These are phyloP conservation scores for Hypselothyrea guttata DNA, from an alignment of 2,888 invertebrate genomes.

Conservation along the genomic window DNA sequence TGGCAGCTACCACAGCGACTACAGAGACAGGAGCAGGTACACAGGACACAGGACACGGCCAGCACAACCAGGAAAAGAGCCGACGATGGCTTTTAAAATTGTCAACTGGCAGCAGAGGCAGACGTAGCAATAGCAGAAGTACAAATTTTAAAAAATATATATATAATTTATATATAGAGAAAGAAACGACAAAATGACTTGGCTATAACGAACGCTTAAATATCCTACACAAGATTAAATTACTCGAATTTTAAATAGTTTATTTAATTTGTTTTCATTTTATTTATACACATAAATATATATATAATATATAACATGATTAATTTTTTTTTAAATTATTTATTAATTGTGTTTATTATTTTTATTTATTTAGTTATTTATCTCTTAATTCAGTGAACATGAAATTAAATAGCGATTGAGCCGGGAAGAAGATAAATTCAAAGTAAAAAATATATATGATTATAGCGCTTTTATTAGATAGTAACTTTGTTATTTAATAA, in stretches of 20 bases:
- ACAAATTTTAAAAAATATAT: conserved; percentile 31
- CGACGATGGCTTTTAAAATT: conserved; percentile 62
- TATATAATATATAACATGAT: too few species aligned
- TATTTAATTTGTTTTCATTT: too few species aligned
- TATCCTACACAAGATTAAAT: too few species aligned
- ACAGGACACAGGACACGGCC: conserved; percentile 19
- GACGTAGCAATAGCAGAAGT: too few species aligned
- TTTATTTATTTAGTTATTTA: too few species aligned
- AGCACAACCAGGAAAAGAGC: conserved; percentile 10
- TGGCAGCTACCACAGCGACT: conserved; percentile 18
- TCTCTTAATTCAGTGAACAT: conserved; percentile 13
- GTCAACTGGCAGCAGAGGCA: conserved; percentile 52
- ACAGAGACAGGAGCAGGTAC: conserved; percentile 4
- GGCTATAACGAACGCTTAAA: neutral
- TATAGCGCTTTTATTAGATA: too few species aligned
- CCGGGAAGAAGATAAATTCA: conserved; percentile 14
- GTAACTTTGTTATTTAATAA: too few species aligned
- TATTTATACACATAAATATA: too few species aligned
- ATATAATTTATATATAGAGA: conserved; percentile 9
- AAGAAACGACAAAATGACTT: conserved; percentile 6
- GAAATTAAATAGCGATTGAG: neutral
- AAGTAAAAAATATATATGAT: conserved; percentile 30
- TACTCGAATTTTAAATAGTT: too few species aligned
- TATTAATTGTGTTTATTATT: too few species aligned
- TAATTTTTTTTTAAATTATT: too few species aligned